These are phyloP conservation scores for Astyanax mexicanus DNA, from an alignment of 2,797 vertebrate genomes.

Conservation along the genomic window DNA sequence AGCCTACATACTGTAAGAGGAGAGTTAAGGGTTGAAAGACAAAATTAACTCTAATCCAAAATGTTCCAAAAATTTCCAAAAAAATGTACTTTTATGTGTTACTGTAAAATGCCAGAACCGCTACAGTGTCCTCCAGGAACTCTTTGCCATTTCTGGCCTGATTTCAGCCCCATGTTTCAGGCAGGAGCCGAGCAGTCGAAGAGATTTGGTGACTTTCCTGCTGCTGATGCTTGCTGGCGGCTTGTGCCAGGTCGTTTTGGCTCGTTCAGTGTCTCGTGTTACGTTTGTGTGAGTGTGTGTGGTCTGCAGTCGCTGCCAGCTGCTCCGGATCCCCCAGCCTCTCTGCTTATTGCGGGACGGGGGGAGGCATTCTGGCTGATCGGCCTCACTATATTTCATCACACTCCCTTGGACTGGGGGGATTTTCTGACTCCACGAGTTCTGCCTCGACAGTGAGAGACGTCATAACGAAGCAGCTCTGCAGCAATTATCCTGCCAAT, in stretches of 20 bases:
- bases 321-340: slow-evolving; percentile 28
- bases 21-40: too few species aligned
- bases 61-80: too few species aligned
- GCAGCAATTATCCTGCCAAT: slow-evolving; percentile 9
- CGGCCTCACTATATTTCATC: slow-evolving; percentile 39
- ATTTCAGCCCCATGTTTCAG: slow-evolving; percentile 16
- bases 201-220: slow-evolving; percentile 52
- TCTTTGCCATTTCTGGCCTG: background rate
- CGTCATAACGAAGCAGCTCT: background rate
- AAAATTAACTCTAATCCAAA: too few species aligned
- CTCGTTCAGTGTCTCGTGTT: slow-evolving; percentile 47
- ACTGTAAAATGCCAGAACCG: background rate
- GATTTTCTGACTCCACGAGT: slow-evolving; percentile 27
- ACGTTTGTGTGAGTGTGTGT: slow-evolving; percentile 57
- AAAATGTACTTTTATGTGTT: background rate
- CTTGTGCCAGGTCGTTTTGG: slow-evolving; percentile 51
- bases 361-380: slow-evolving; percentile 35
- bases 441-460: background rate
- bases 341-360: slow-evolving; percentile 7
- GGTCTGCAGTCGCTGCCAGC: slow-evolving; percentile 51
- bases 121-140: background rate
- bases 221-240: slow-evolving; percentile 46
- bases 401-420: slow-evolving; percentile 22
- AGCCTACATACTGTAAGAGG: too few species aligned
- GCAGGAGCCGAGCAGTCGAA: slow-evolving; percentile 17